phyloP scores from a whole-genome alignment of 2,888 invertebrate genomes.

The Drosophila kokeensis region DNA sequence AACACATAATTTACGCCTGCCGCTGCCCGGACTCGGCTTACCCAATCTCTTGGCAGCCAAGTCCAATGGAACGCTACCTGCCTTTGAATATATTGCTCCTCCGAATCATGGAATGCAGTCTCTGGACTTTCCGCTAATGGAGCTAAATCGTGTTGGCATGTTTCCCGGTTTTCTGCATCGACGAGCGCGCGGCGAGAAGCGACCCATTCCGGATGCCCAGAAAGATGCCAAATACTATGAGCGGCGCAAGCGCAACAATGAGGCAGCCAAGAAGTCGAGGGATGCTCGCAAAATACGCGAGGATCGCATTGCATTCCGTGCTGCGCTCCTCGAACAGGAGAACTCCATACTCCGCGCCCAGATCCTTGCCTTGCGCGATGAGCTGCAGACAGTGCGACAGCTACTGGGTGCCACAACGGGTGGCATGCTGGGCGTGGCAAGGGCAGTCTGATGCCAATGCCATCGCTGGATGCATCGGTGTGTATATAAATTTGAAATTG shows the following conservation, averaged over 20 bases:
- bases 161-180: slow-evolving; percentile 83
- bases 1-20: slow-evolving; percentile 54
- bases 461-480: too few relatives aligned
- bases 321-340: slow-evolving; percentile 94
- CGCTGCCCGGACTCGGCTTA: slow-evolving; percentile 51
- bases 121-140: slow-evolving; percentile 81
- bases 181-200: slow-evolving; percentile 91
- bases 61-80: slow-evolving; percentile 66
- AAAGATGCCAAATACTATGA: slow-evolving; percentile 97
- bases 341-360: slow-evolving; percentile 94
- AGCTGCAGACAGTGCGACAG: slow-evolving; percentile 85
- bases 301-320: slow-evolving; percentile 94
- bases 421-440: slow-evolving; percentile 60
- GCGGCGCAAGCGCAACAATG: slow-evolving; percentile 93
- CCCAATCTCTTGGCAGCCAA: slow-evolving; percentile 58
- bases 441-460: slow-evolving; percentile 44
- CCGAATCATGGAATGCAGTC: slow-evolving; percentile 61
- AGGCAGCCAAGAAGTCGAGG: slow-evolving; percentile 96
- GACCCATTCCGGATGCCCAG: slow-evolving; percentile 93
- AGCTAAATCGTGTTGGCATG: slow-evolving; percentile 80
- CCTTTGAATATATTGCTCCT: slow-evolving; percentile 80
- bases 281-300: slow-evolving; percentile 95
- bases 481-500: slow-evolving; percentile 52
- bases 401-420: slow-evolving; percentile 71
- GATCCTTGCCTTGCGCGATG: slow-evolving; percentile 91